Evolutionary conservation across 2,888 invertebrate species (phyloP), one percentile per base, ranked within the genome.

Genomic region (Trachelus stipa): DNA sequence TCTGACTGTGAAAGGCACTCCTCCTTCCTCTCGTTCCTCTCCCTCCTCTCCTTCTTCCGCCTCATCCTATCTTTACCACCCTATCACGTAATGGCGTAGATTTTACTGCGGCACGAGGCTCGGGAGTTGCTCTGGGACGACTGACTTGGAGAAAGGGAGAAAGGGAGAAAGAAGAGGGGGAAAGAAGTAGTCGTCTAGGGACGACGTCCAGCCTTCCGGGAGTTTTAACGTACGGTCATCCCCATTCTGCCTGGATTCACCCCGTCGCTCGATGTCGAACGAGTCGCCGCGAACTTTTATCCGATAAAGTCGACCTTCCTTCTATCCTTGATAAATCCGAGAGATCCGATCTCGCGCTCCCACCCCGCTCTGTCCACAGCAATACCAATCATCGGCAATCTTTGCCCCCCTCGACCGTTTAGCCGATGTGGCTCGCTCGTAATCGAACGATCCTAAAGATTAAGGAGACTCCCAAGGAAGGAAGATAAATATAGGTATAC

Each of bases 151-250:
- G 68, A 33, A 31, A 68, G 33, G 23, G 69, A 69, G 68, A 33
- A 31, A 68, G 33, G 37, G 40, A 34, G 34, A 23, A 30, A 35
- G 68, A 75, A 76, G 77, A 73, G 31, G 76, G 31, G 31, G 31
- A n/a, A n/a, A n/a, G 71, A 79, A 37, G 37, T 4, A 40, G 37
- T 40, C 37, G 78, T 75, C 79, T 80, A 78, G 73, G 68, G 77
- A 76, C 74, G 30, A n/a, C 69, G 37, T 40, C 37, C 81, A 84
- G 83, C 86, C 83, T 84, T 88, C 34, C 77, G 89, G 85, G 88
- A 89, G 87, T 88, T 90, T 89, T 89, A 90, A 90, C 88, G 87
- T 89, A 90, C 88, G 89, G 90, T 90, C 90, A 90, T 88, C 79
- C 74, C 83, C 83, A 83, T 85, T 85, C 83, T 82, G 80, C 77